Base-by-base conservation (phyloP, 2,113 vertebrate species). In the Poeciliopsis prolifica region DNA sequence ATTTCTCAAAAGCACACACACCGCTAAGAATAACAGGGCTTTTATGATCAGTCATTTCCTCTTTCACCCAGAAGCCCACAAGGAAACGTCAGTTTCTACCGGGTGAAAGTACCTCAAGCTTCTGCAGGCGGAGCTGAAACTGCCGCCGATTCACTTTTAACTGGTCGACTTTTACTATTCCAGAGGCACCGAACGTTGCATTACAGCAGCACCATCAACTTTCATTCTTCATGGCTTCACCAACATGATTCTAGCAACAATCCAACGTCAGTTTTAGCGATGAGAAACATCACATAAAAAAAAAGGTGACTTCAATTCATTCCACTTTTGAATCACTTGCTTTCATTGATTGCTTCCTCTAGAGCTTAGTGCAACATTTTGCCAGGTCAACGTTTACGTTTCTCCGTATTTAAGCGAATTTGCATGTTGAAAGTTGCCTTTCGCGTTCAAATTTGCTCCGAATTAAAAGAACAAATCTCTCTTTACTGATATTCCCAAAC, bases 91-190 rank as follows among this genome's bases (percentile, higher is more conserved):
- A 65, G 44, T 15, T 37, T 40, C 3, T 31, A 61, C 0, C 11
- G 44, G 48, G 80, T 79, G 40, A 88, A n/a, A 84, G 77, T 73
- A 82, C 77, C 74, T 70, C 12, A 26, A 14, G 4, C 24, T 78
- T 37, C 0, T 28, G 26, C 8, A 54, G 42, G 14, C 44, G 70
- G 24, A 75, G 63, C 37, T 10, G 28, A 28, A 72, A 62, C 48
- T 72, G 31, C 51, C 4, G 35, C 2, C 2, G 22, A n/a, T 11
- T 58, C 17, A 24, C 51, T 58, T 58, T 48, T 0, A 48, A 48
- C 17, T 5, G 15, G 17, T 17, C 5, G 14, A 48, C 0, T 24
- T 58, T 11, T 58, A 10, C 51, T 54, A 24, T 54, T 54, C n/a
- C 51, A 58, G 51, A 58, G 51, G 51, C 51, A 58, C 51, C 10